Conservation (phyloP, 2,797 vertebrate species). For the Pipistrellus pipistrellus region DNA sequence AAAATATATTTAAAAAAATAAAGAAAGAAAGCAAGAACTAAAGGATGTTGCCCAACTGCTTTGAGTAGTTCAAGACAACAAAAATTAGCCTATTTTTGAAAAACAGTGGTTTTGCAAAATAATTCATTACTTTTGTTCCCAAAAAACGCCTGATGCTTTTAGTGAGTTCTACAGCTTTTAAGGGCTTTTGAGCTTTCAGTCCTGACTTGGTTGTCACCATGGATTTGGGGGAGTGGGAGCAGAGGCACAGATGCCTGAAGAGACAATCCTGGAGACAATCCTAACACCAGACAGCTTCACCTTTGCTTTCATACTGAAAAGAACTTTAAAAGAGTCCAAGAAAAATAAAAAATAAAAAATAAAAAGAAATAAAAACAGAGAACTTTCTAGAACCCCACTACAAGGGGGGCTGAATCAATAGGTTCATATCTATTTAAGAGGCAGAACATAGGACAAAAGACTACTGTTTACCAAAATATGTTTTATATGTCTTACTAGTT, state of each 20-base stretch:
- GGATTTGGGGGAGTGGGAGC: not conserved
- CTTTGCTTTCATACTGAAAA: not conserved
- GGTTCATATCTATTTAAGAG: slow-evolving; percentile 2
- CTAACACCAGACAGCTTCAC: not conserved
- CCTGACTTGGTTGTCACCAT: not conserved
- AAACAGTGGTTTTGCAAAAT: not conserved
- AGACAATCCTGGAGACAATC: not conserved
- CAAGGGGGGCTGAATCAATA: not conserved
- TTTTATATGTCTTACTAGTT: not conserved
- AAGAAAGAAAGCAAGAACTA: slow-evolving; percentile 36
- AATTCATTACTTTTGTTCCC: not conserved
- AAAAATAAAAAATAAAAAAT: no score
- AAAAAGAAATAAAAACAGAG: not conserved
- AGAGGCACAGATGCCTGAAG: not conserved
- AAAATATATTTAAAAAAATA: not conserved
- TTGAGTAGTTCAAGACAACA: not conserved
- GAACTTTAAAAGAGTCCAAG: not conserved
- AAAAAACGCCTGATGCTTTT: not conserved
- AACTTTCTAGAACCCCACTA: not conserved
- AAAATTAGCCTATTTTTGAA: not conserved
- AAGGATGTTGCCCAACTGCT: not conserved
- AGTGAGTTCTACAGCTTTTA: not conserved
- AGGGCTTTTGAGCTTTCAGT: not conserved
- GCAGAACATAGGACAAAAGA: not conserved
- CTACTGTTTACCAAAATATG: not conserved